Base-by-base conservation (phyloP, 2,113 vertebrate species). In the Cinclus cinclus region DNA sequence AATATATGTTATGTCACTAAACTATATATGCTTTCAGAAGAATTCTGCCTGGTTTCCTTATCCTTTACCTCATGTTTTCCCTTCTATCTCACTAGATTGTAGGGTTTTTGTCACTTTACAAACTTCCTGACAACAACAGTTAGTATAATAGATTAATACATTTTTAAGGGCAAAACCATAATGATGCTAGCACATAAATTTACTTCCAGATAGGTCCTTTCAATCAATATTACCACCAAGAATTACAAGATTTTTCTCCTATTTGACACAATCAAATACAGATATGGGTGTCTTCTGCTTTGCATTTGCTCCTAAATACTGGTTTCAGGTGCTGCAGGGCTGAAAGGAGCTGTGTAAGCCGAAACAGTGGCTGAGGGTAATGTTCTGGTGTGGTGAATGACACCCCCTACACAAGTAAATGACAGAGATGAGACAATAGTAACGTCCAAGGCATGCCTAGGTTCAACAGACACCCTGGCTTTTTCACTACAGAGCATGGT, bases 351-450 rank as follows among this genome's bases (percentile, higher is more conserved):
- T 64, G 19, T 39, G 15, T 37, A 56, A 86, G 10, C 30, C 35
- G 42, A 9, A 73, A 14, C 2, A 2, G n/a, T 39, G 9, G 4
- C 44, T 64, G 14, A 1, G 17, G 3, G 2, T 5, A 27, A 3
- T 55, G 49, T 49, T 71, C 53, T 68, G 67, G 17, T 74, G 44
- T 17, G 31, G 7, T 70, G 47, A 65, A 37, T 0, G 4, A 79
- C 15, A 49, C 4, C 1, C 9, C 8, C 21, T 60, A 6, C 23
- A 8, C 11, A 64, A 47, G 10, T 16, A 42, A 62, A 76, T 64
- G 53, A 16, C 11, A 60, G 21, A 83, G 27, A 33, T 25, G 44
- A 50, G 47, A 67, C 20, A 18, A 23, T 9, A 20, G 0, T 10
- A 46, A 59, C 13, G 44, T 59, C 42, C 37, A 53, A 35, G 11